Evolutionary conservation across 2,888 invertebrate species (phyloP).

Genomic region (Lithophane semibrunnea): DNA sequence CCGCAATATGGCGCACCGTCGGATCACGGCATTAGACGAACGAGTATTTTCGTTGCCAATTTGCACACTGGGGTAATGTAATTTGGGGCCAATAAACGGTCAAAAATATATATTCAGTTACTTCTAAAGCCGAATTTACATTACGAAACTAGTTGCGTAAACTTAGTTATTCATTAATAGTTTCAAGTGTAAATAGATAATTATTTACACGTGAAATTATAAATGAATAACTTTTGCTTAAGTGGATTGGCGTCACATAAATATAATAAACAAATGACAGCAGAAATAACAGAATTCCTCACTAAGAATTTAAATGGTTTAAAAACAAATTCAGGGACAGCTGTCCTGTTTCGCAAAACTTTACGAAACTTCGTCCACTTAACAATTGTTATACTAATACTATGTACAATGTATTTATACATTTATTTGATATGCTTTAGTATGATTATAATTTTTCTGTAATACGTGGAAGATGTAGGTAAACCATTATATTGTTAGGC

Average conservation of each 20-base stretch:
- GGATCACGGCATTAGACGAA: too few species aligned
- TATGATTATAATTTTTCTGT: slow-evolving; percentile 73
- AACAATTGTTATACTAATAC: slow-evolving; percentile 52
- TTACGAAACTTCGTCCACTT: slow-evolving; percentile 41
- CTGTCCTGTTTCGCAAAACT: slow-evolving; percentile 45
- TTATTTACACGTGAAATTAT: not conserved
- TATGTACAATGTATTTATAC: slow-evolving; percentile 70
- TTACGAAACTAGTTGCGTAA: not conserved
- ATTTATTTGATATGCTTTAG: slow-evolving; percentile 84
- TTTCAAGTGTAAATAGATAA: not conserved
- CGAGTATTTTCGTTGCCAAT: not conserved
- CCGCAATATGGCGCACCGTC: too few species aligned
- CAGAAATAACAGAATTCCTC: slow-evolving; percentile 11
- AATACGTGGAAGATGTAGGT: slow-evolving; percentile 56
- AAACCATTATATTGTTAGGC: slow-evolving; percentile 53
- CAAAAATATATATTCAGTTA: not conserved
- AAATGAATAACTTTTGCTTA: not conserved
- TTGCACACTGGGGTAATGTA: not conserved
- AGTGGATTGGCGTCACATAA: not conserved
- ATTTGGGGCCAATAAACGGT: not conserved
- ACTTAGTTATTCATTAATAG: not conserved
- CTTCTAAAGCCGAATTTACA: not conserved
- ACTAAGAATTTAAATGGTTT: slow-evolving; percentile 39
- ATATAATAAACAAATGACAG: slow-evolving; percentile 2
- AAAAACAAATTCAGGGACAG: slow-evolving; percentile 46